Evolutionary conservation across 2,113 vertebrate species (phyloP), one percentile per base, ranked within the genome.

Genomic region (Poicephalus meyeri): DNA sequence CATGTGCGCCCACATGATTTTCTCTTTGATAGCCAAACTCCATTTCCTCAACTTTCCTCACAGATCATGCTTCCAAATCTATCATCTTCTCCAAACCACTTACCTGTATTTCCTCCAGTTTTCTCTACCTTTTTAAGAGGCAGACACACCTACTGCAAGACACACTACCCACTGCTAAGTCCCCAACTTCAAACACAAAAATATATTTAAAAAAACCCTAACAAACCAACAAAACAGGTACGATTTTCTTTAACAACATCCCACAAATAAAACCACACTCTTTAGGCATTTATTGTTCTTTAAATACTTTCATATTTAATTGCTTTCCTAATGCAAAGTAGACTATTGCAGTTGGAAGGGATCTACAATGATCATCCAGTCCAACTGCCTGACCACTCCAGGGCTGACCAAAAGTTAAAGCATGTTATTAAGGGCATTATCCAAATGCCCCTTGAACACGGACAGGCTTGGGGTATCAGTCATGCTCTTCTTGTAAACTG

Each of bases 131-230:
- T 78, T 88, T 55, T 8, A 81, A 71, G 18, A 66, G 20, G 37
- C 8, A 80, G 21, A 64, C 13, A 55, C 9, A 46, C 13, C 21
- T 82, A 50, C 35, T 42, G 58, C 18, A 85, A 39, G 37, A 77
- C 26, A 58, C 31, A 69, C 11, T 71, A 63, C 15, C 21, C 42
- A 72, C n/a, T 81, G 20, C n/a, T 58, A 39, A 39, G 16, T 15
- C 29, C 37, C 16, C n/a, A 53, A 41, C 5, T 63, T 5, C 31
- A 88, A 81, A 72, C 16, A 85, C 10, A 25, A 44, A 69, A 85
- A 77, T 28, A 63, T 10, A n/a, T 47, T 50, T 2, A 1, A 21
- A 63, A 47, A 73, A 16, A 0, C 1, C 2, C 11, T 33, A 56
- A 56, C 33, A 56, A 56, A 56, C 55, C 19, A n/a, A 33, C 13